Base-by-base conservation (phyloP, 2,797 vertebrate species). In the Cyprinella venusta region DNA sequence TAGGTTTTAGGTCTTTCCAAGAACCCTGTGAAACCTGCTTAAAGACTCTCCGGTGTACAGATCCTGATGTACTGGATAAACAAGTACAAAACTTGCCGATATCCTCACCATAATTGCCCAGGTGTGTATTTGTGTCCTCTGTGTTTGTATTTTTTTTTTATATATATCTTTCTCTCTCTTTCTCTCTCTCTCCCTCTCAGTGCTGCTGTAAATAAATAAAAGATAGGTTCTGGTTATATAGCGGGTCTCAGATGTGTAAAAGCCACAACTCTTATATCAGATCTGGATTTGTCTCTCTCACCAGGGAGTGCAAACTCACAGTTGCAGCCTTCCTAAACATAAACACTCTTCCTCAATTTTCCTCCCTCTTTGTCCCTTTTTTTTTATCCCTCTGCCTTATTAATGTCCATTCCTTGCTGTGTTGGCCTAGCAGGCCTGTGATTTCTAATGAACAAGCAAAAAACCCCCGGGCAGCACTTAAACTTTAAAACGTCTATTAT, bases 401-500 rank as follows among this genome's bases (percentile, higher is more conserved):
- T 84, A 59, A 96, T 96, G 96, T 95, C 95, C 94, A 95, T 95
- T 96, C 94, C 93, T 95, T 93, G 94, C 93, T 93, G 89, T 52
- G 50, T 71, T 75, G 93, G 94, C 94, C 93, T 94, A 93, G 93
- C 93, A 93, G 94, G 94, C 93, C 93, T 94, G 91, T 91, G 95
- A 96, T 96, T 97, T 96, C 96, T 98, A 97, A 98, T 98, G 97
- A 98, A 97, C 96, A 96, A 94, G 95, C 92, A 94, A 93, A 93
- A 94, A 94, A 95, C 96, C 96, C 96, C 95, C 94, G 95, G 96
- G 96, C 96, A 94, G 94, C 97, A 97, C 96, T 98, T 98, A 97
- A 97, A 97, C 97, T 99, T 98, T 98, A 97, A 98, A 98, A 97
- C 94, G 96, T 98, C 95, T 97, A 97, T 98, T 98, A 98, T 96